A percentile compares a stretch with the other conserved stretches of the same genome.
phyloP scores from a whole-genome alignment of 2,888 invertebrate species.

The Papilio gigon region DNA sequence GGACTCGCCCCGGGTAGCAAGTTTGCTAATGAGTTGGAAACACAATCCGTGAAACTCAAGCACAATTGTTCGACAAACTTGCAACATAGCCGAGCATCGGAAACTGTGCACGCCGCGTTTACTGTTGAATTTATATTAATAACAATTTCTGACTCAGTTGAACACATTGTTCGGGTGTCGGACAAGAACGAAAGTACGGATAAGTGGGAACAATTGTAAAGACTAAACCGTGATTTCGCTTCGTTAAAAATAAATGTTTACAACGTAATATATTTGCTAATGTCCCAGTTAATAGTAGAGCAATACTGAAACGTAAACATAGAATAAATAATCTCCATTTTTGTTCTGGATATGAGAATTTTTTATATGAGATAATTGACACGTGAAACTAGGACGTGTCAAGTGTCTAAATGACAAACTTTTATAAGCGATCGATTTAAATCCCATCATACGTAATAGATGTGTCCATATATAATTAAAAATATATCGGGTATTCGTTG shows the following conservation, averaged over 20 bases:
- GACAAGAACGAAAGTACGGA: not conserved
- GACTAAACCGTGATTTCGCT: no score
- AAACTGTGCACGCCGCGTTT: not conserved
- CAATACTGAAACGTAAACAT: no score
- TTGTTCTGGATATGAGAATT: not conserved
- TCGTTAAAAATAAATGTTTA: no score
- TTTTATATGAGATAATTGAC: no score
- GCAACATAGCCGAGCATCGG: slow-evolving; percentile 12
- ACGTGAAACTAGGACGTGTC: no score
- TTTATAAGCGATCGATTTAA: not conserved
- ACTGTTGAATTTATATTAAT: slow-evolving; percentile 6
- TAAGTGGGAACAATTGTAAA: not conserved
- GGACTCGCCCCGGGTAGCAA: slow-evolving; percentile 36
- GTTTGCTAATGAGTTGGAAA: slow-evolving; percentile 48
- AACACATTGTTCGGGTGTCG: not conserved
- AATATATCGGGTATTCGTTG: slow-evolving; percentile 18
- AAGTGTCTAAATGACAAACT: not conserved
- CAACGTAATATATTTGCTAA: no score
- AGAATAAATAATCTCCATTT: not conserved
- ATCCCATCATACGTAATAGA: not conserved
- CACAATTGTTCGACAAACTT: slow-evolving; percentile 42
- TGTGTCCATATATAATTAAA: slow-evolving; percentile 21
- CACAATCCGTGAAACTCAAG: slow-evolving; percentile 42
- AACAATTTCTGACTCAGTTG: not conserved
- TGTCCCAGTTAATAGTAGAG: no score